phyloP scores from a whole-genome alignment of 2,888 invertebrate species.

The Epistrophe eligans region DNA sequence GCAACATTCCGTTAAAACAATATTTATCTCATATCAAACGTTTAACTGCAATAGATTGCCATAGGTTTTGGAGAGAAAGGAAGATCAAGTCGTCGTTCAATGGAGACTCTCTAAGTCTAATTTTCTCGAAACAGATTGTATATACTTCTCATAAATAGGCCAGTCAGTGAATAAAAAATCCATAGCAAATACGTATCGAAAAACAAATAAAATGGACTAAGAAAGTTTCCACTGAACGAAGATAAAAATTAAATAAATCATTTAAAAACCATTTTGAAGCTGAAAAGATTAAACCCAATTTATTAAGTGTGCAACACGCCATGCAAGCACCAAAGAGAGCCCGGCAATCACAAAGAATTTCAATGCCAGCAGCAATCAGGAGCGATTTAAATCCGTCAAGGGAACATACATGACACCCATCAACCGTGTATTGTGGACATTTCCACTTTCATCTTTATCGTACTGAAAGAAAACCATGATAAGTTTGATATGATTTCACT shows the following conservation, averaged over 20 bases:
- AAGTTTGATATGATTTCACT: background rate
- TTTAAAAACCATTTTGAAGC: background rate
- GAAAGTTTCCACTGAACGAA: background rate
- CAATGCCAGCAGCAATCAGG: constrained; percentile 80
- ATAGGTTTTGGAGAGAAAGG: too few species aligned
- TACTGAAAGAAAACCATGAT: constrained; percentile 86
- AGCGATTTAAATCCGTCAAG: constrained; percentile 90
- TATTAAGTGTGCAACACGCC: constrained; percentile 41
- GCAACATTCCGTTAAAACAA: too few species aligned
- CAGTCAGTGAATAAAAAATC: too few species aligned
- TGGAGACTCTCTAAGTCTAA: too few species aligned
- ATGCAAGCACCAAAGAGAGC: constrained; percentile 77
- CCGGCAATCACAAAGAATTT: constrained; percentile 77
- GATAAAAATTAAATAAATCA: background rate
- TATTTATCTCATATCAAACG: too few species aligned
- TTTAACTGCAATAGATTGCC: too few species aligned
- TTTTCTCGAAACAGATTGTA: too few species aligned
- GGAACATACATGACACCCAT: constrained; percentile 99
- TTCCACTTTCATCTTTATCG: constrained; percentile 93
- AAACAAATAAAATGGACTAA: too few species aligned
- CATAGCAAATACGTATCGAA: too few species aligned
- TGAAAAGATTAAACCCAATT: constrained; percentile 34
- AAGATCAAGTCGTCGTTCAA: background rate
- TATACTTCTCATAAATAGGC: too few species aligned
- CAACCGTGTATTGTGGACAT: constrained; percentile 89